A percentile compares a stretch with the other conserved stretches of the same genome.
Conservation (phyloP, 64 coral and sea anemone genomes). For the Actinia equina region DNA sequence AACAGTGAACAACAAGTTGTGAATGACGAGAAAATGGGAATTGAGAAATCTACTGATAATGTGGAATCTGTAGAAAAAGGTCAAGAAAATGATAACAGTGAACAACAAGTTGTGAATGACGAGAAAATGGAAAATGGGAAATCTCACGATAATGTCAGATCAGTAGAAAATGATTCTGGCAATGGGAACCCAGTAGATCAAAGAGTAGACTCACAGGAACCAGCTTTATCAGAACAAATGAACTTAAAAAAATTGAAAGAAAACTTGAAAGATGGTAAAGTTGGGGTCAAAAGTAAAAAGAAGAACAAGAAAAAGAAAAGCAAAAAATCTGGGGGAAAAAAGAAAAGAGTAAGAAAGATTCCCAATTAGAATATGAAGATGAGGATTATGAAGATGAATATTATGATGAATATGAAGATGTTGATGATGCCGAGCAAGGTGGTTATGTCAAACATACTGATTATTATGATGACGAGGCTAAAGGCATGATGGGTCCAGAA, state of each 20-base stretch:
- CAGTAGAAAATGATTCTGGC: neutral
- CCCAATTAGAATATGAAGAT: slow-evolving; percentile 42
- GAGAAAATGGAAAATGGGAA: neutral
- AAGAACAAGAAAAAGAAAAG: slow-evolving; percentile 37
- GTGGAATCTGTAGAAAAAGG: neutral
- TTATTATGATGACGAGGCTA: slow-evolving; percentile 18
- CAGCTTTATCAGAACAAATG: neutral
- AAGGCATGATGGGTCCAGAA: slow-evolving; percentile 14
- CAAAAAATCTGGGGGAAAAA: neutral
- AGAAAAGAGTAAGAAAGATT: slow-evolving; percentile 25
- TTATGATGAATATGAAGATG: slow-evolving; percentile 49
- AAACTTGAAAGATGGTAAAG: neutral
- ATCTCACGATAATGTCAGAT: neutral
- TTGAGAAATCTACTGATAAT: neutral
- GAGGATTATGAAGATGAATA: slow-evolving; percentile 56
- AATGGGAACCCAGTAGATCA: neutral
- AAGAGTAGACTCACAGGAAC: neutral
- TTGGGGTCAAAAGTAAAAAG: neutral
- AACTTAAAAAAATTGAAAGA: neutral
- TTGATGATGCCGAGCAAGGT: slow-evolving; percentile 45
- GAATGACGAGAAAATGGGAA: neutral
- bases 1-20: neutral
- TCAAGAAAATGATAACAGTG: neutral
- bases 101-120: neutral
- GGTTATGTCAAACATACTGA: slow-evolving; percentile 45